Evolutionary conservation across 2,888 invertebrate species (phyloP).

Genomic region (Malthinus flaveolus): DNA sequence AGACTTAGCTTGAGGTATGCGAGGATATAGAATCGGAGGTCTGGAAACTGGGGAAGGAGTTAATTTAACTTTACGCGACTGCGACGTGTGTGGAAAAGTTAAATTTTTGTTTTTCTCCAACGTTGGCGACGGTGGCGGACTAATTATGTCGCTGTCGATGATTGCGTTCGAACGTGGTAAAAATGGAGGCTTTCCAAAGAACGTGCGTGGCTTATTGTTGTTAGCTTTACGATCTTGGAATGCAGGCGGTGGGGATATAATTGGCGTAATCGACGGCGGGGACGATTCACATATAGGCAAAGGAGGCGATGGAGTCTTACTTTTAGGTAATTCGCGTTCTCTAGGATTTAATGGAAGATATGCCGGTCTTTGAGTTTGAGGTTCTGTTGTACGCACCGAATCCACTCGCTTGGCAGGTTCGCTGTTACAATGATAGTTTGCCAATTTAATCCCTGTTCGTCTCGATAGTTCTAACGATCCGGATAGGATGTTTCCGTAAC

Average conservation of each 20-base stretch:
- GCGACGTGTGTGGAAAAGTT: constrained; percentile 32
- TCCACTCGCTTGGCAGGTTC: constrained; percentile 44
- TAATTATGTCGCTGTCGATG: constrained; percentile 59
- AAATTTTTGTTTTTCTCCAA: constrained; percentile 48
- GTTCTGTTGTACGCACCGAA: constrained; percentile 29
- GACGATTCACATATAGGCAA: constrained; percentile 55
- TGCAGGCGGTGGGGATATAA: constrained; percentile 71
- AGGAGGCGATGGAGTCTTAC: constrained; percentile 51
- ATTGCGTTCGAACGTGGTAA: constrained; percentile 60
- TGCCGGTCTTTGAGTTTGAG: constrained; percentile 48
- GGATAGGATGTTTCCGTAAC: constrained; percentile 45
- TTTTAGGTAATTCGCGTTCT: constrained; percentile 45
- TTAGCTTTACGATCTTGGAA: constrained; percentile 61
- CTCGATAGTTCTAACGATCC: constrained; percentile 52
- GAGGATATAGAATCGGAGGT: constrained; percentile 33
- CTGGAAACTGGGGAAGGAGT: constrained; percentile 24
- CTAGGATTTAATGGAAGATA: constrained; percentile 47
- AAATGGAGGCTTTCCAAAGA: constrained; percentile 58
- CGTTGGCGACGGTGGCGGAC: constrained; percentile 56
- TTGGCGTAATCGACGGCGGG: constrained; percentile 69
- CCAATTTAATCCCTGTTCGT: constrained; percentile 56
- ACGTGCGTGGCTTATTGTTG: constrained; percentile 43
- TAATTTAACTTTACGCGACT: constrained; percentile 40
- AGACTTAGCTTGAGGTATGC: constrained; percentile 59
- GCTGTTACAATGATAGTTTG: constrained; percentile 59